These are phyloP conservation scores for Trididemnum clinides DNA, from an alignment of 23 tunicate genomes.

Conservation along the genomic window DNA sequence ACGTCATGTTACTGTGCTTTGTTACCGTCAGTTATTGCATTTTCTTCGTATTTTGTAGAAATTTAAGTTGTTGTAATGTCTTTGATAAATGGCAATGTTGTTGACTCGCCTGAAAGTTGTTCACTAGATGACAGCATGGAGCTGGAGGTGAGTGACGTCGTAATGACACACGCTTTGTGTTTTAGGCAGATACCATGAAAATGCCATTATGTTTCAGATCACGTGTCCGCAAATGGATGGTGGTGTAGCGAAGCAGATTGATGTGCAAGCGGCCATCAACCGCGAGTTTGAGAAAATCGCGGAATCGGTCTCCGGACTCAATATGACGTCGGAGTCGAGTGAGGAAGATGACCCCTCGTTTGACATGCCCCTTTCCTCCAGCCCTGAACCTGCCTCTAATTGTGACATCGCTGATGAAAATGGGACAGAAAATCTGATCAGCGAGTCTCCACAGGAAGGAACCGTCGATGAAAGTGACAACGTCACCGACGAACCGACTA, in stretches of 20 bases:
- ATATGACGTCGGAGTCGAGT: conserved; percentile 4
- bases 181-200: too few relatives aligned
- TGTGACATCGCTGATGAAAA: too few relatives aligned
- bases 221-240: too few relatives aligned
- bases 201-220: too few relatives aligned
- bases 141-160: too few relatives aligned
- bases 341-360: not conserved
- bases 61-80: not conserved
- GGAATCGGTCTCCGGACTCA: not conserved
- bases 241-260: not conserved
- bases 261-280: not conserved
- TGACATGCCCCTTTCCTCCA: not conserved
- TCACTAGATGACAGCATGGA: too few relatives aligned
- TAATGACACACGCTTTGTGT: too few relatives aligned
- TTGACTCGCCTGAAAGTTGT: not conserved
- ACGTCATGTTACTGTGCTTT: too few relatives aligned
- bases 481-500: not conserved
- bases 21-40: not conserved
- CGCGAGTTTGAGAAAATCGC: not conserved
- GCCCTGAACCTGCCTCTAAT: not conserved
- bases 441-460: too few relatives aligned
- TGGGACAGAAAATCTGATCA: too few relatives aligned
- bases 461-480: too few relatives aligned
- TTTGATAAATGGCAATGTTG: not conserved
- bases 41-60: not conserved